Evolutionary conservation across 2,113 vertebrate genomes (phyloP).

Genomic region (Daphoenositta chrysoptera): DNA sequence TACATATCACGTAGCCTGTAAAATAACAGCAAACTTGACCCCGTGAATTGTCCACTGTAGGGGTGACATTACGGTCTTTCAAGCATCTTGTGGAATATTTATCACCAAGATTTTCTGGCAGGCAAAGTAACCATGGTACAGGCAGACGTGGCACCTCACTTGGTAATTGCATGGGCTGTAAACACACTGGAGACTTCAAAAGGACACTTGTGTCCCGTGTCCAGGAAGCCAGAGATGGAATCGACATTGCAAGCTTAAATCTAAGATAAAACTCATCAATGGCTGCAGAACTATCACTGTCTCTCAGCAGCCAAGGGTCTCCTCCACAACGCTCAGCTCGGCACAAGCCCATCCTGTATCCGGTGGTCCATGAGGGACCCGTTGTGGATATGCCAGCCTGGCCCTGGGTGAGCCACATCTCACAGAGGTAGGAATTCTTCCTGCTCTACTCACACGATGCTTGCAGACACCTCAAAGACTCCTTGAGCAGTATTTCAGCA

Average conservation of each 20-base stretch:
- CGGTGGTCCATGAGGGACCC: rapidly evolving
- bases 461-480: neutral
- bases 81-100: neutral
- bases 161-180: neutral
- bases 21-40: neutral
- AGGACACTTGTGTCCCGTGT: rapidly evolving
- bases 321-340: neutral
- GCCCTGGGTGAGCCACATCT: neutral
- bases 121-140: neutral
- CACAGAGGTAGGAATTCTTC: neutral
- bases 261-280: neutral
- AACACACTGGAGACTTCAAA: neutral
- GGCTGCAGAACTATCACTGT: neutral
- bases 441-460: neutral
- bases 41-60: rapidly evolving
- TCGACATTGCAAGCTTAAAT: neutral
- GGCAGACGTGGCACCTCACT: neutral
- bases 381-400: neutral
- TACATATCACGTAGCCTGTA: neutral
- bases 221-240: neutral
- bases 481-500: neutral
- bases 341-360: neutral
- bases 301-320: neutral
- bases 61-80: neutral
- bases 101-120: neutral